Evolutionary conservation across 1,140 invertebrate species (phyloP).

Genomic region (Brachionus paranguensis): DNA sequence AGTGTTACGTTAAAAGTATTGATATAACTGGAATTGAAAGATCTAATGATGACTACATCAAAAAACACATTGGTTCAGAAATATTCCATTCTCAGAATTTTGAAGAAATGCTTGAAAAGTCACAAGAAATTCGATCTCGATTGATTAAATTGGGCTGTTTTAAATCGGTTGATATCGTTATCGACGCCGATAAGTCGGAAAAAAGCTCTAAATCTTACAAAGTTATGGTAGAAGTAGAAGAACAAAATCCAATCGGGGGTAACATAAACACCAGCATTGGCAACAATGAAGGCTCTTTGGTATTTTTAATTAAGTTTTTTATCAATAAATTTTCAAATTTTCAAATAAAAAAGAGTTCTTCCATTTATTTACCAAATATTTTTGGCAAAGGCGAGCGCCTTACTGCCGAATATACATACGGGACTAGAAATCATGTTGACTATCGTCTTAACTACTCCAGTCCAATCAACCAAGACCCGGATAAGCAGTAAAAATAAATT

Average conservation of each 20-base stretch:
- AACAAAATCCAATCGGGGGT: constrained; percentile 67
- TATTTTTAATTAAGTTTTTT: constrained; percentile 42
- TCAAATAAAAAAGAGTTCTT: constrained; percentile 42
- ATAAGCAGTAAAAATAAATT: constrained; percentile 58
- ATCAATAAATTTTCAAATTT: not conserved
- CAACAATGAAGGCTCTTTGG: constrained; percentile 74
- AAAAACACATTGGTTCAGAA: constrained; percentile 60
- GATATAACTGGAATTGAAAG: constrained; percentile 71
- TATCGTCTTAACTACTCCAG: constrained; percentile 69
- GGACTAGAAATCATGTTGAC: constrained; percentile 66
- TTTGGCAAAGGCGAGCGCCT: constrained; percentile 72
- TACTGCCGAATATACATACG: constrained; percentile 69
- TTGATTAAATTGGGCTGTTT: constrained; percentile 75
- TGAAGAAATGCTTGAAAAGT: constrained; percentile 45
- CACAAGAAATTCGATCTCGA: constrained; percentile 61
- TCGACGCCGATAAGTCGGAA: constrained; percentile 63
- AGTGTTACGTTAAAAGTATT: constrained; percentile 69
- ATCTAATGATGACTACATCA: constrained; percentile 77
- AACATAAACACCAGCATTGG: constrained; percentile 74
- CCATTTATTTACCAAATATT: constrained; percentile 71
- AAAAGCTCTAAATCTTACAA: constrained; percentile 66
- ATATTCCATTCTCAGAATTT: constrained; percentile 25
- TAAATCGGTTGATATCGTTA: constrained; percentile 68
- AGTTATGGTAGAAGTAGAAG: constrained; percentile 73
- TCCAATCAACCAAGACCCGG: constrained; percentile 61